phyloP scores from a whole-genome alignment of 2,888 invertebrate species.

The Siphlonurus alternatus region DNA sequence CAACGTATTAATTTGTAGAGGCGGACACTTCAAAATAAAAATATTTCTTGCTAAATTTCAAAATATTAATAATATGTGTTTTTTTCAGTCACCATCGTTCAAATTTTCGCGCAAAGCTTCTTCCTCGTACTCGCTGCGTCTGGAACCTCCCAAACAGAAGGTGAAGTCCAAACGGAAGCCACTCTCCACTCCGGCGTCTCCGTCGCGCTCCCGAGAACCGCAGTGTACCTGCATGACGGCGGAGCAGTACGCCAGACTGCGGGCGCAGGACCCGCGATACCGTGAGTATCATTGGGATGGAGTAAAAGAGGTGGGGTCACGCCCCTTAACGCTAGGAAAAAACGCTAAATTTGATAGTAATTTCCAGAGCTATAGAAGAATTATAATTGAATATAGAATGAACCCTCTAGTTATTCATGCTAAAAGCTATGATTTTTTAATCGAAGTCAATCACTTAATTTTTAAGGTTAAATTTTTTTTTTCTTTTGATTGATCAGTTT shows the following conservation, averaged over 20 bases:
- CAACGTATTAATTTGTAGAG: too few relatives aligned
- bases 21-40: too few relatives aligned
- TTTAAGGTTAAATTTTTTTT: too few relatives aligned
- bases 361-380: too few relatives aligned
- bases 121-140: slow-evolving; percentile 87
- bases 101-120: slow-evolving; percentile 96
- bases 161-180: slow-evolving; percentile 73
- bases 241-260: slow-evolving; percentile 73
- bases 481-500: too few relatives aligned
- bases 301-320: slow-evolving; percentile 35
- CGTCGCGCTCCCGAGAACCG: slow-evolving; percentile 71
- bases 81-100: slow-evolving; percentile 85
- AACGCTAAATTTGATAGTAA: too few relatives aligned
- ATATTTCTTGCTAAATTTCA: too few relatives aligned
- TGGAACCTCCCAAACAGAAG: slow-evolving; percentile 78
- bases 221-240: slow-evolving; percentile 93
- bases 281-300: slow-evolving; percentile 1
- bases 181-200: slow-evolving; percentile 83
- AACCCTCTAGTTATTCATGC: too few relatives aligned
- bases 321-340: not conserved
- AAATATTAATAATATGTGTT: too few relatives aligned
- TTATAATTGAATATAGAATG: too few relatives aligned
- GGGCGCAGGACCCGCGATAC: slow-evolving; percentile 69
- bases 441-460: too few relatives aligned
- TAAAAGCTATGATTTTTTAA: too few relatives aligned